Evolutionary conservation across 92 coral and sea anemone genomes (phyloP).

Genomic region (Micromussa lordhowensis): DNA sequence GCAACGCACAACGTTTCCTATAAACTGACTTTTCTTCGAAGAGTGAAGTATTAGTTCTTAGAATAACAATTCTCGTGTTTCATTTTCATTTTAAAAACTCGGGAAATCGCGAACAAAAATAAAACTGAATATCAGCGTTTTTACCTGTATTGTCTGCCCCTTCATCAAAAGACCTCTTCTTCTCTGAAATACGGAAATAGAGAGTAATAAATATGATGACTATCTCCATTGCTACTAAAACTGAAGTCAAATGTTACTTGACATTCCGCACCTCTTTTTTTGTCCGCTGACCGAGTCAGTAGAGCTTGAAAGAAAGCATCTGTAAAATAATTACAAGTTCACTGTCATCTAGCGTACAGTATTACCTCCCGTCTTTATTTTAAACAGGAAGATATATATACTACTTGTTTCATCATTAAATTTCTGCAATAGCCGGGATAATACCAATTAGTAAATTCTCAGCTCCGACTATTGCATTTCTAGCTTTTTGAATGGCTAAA

Average conservation of each 20-base stretch:
- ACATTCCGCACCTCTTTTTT: conserved; percentile 72
- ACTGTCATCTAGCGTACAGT: not conserved
- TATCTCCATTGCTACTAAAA: not conserved
- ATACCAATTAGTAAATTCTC: too few species aligned
- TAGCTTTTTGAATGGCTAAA: too few species aligned
- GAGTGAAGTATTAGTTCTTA: too few species aligned
- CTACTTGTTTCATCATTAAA: too few species aligned
- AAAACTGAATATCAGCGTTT: not conserved
- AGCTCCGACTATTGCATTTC: too few species aligned
- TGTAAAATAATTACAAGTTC: conserved; percentile 9
- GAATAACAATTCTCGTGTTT: too few species aligned
- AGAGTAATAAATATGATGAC: not conserved
- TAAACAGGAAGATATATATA: not conserved
- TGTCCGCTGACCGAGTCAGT: conserved; percentile 83
- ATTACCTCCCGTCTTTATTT: not conserved
- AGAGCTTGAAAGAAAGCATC: conserved; percentile 99
- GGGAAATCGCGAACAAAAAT: not conserved
- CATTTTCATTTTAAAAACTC: too few species aligned
- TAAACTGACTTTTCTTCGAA: too few species aligned
- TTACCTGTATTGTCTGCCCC: conserved; percentile 93
- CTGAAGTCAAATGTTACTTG: not conserved
- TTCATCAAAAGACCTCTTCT: conserved; percentile 96
- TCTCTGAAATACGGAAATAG: conserved; percentile 60
- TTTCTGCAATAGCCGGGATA: not conserved
- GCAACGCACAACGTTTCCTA: too few species aligned